Evolutionary conservation across 2,888 invertebrate species (phyloP).

Genomic region (Flexamia atlantica): DNA sequence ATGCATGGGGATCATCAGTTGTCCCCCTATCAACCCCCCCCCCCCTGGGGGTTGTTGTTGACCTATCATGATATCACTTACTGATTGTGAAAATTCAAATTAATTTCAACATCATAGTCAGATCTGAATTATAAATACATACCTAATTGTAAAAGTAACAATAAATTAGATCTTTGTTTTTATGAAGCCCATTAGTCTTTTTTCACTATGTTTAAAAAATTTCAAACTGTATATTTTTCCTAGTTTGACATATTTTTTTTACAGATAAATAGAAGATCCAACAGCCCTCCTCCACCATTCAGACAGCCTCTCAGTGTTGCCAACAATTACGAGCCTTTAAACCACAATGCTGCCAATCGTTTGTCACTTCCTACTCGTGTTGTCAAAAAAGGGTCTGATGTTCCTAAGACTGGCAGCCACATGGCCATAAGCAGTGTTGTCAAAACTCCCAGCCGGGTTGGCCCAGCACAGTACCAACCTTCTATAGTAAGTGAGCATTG

Average conservation of each 20-base stretch:
- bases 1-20: no score
- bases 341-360: slow-evolving; percentile 13
- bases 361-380: background rate
- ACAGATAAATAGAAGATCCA: slow-evolving; percentile 18
- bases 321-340: slow-evolving; percentile 19
- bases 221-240: no score
- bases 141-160: no score
- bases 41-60: no score
- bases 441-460: background rate
- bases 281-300: slow-evolving; percentile 3
- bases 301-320: slow-evolving; percentile 22
- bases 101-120: no score
- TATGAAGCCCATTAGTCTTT: no score
- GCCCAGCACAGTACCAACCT: background rate
- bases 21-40: no score
- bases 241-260: background rate
- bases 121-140: no score
- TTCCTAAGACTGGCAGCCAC: background rate
- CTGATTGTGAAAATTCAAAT: no score
- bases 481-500: background rate
- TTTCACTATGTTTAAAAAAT: no score
- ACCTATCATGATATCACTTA: no score
- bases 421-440: background rate
- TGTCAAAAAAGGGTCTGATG: background rate
- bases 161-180: no score